A percentile compares a stretch with the other conserved stretches of the same genome.
These are phyloP conservation scores for Athalia rosae DNA, from an alignment of 2,888 invertebrate genomes.

Conservation along the genomic window DNA sequence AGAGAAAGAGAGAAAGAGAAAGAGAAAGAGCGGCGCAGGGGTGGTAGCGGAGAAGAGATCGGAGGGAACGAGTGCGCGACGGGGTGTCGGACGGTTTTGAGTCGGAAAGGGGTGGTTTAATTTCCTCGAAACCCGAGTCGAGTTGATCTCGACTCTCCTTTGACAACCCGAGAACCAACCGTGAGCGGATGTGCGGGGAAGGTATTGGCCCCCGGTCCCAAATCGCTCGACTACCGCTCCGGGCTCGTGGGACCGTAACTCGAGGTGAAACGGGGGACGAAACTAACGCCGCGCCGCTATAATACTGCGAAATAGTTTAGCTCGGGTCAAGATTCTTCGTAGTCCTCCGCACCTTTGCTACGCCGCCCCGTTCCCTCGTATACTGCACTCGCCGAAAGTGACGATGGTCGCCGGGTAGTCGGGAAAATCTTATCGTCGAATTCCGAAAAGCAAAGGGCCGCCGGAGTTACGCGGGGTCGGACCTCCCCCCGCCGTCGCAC, in stretches of 20 bases:
- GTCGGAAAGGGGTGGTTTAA: conserved; percentile 56
- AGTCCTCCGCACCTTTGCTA: neutral
- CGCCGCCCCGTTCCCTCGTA: neutral
- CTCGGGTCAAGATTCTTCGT: conserved; percentile 30
- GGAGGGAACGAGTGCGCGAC: neutral
- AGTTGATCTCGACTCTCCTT: conserved; percentile 56
- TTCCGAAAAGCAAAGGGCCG: conserved; percentile 28
- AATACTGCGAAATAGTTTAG: conserved; percentile 13
- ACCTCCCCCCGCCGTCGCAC: too few relatives aligned
- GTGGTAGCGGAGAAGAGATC: neutral
- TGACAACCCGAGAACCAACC: conserved; percentile 33
- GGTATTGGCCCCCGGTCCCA: conserved; percentile 30
- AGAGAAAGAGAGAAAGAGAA: conserved; percentile 2
- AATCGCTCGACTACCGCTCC: conserved; percentile 20
- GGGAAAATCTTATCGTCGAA: conserved; percentile 16
- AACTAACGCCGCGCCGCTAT: conserved; percentile 7
- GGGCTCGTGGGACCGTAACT: conserved; percentile 6
- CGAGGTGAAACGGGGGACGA: conserved; percentile 27
- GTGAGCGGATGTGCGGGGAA: neutral
- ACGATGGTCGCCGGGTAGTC: neutral
- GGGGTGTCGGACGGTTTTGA: neutral
- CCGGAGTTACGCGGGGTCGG: neutral
- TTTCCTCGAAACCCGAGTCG: conserved; percentile 67
- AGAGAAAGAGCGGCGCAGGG: neutral
- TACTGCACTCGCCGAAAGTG: too few relatives aligned